phyloP scores from a whole-genome alignment of 2,888 invertebrate species.

The Shargacucullia verbasci region DNA sequence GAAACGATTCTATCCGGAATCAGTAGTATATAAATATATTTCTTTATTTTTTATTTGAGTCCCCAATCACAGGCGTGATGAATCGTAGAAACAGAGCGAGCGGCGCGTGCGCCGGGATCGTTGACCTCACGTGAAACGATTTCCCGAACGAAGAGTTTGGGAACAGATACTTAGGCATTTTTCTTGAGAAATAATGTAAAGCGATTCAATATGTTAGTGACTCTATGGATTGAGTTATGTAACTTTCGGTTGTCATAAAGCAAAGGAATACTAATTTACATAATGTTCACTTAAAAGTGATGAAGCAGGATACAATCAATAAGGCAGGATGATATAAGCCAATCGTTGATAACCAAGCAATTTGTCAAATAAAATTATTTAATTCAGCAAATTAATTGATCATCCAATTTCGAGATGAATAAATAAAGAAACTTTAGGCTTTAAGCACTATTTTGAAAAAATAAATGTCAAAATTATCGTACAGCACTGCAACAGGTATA shows the following conservation, averaged over 20 bases:
- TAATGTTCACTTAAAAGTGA: not conserved
- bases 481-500: too few relatives aligned
- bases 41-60: constrained; percentile 56
- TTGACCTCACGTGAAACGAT: constrained; percentile 63
- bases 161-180: constrained; percentile 47
- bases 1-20: constrained; percentile 41
- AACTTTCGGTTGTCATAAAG: not conserved
- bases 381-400: too few relatives aligned
- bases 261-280: not conserved
- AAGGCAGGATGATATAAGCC: too few relatives aligned
- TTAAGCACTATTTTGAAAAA: too few relatives aligned
- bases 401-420: too few relatives aligned
- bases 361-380: too few relatives aligned
- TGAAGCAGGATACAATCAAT: too few relatives aligned
- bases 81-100: constrained; percentile 73
- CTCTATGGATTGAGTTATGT: constrained; percentile 1
- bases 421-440: too few relatives aligned
- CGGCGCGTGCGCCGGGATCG: constrained; percentile 69
- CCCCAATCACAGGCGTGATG: constrained; percentile 67
- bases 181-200: constrained; percentile 44
- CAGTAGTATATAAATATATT: constrained; percentile 39
- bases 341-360: too few relatives aligned
- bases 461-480: too few relatives aligned
- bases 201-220: constrained; percentile 4
- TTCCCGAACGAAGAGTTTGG: constrained; percentile 61